A percentile compares a stretch with the other conserved stretches of the same genome.
Conservation (phyloP, 2,113 vertebrate genomes). For the Otocyon megalotis region DNA sequence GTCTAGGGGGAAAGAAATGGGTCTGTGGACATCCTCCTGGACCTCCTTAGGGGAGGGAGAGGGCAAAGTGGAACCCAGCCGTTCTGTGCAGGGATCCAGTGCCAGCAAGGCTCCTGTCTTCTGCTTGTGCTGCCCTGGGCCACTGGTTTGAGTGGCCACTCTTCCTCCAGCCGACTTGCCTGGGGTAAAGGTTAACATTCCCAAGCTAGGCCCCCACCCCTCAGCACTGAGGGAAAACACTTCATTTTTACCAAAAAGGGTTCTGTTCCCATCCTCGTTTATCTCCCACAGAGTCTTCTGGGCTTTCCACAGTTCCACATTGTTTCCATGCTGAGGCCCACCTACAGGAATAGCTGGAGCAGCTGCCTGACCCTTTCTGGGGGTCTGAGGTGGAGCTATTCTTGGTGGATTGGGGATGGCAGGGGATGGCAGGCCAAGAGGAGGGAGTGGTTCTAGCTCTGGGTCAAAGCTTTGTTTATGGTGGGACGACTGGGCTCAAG, state of each 20-base stretch:
- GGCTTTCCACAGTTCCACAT: slow-evolving; percentile 79
- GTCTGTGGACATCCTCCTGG: background rate
- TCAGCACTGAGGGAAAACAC: slow-evolving; percentile 72
- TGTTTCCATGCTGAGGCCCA: slow-evolving; percentile 87
- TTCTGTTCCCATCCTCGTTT: slow-evolving; percentile 77
- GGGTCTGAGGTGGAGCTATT: slow-evolving; percentile 35
- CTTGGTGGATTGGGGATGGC: background rate
- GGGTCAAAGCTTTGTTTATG: background rate
- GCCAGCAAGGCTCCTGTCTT: background rate
- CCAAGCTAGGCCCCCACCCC: slow-evolving; percentile 30
- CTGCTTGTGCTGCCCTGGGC: background rate
- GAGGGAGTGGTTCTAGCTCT: background rate
- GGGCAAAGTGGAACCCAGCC: background rate
- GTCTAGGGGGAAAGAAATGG: background rate
- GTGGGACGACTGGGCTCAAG: slow-evolving; percentile 13
- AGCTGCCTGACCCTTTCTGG: slow-evolving; percentile 80
- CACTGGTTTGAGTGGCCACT: background rate
- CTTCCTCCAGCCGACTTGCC: background rate
- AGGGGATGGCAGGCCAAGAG: slow-evolving; percentile 17
- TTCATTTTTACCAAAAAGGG: slow-evolving; percentile 83
- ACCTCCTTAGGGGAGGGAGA: background rate
- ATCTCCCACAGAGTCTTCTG: slow-evolving; percentile 82
- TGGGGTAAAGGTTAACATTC: slow-evolving; percentile 81
- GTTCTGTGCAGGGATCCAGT: background rate
- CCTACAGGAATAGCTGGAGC: slow-evolving; percentile 87